phyloP scores from a whole-genome alignment of 2,113 vertebrate species.

The Columba livia region DNA sequence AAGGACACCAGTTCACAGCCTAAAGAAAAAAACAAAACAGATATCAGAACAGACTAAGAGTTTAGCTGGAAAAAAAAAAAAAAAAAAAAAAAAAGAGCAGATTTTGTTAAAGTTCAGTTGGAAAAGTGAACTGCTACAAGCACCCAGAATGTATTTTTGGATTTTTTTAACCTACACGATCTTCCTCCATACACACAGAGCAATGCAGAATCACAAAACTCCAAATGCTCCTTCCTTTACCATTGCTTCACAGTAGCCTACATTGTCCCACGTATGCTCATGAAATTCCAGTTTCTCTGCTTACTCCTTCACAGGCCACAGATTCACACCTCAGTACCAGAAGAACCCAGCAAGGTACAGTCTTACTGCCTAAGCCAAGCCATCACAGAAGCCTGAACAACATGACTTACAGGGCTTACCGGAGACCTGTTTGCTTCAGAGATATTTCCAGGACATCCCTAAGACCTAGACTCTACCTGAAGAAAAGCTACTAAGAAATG shows the following conservation, averaged over 20 bases:
- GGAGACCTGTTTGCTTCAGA: background rate
- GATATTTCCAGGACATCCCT: background rate
- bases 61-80: background rate
- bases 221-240: background rate
- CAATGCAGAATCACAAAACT: background rate
- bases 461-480: background rate
- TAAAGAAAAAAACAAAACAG: background rate
- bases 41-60: background rate
- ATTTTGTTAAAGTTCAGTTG: background rate
- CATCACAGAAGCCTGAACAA: background rate
- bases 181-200: background rate
- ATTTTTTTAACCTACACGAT: background rate
- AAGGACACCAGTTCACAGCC: slow-evolving; percentile 83
- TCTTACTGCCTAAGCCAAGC: background rate
- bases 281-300: background rate
- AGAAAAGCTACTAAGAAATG: background rate
- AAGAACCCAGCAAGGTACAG: background rate
- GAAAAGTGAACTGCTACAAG: background rate
- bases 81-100: background rate
- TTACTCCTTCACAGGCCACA: background rate
- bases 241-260: background rate
- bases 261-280: fast-evolving
- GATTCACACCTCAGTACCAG: background rate
- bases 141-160: background rate
- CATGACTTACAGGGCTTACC: background rate